Percentiles rank a stretch among this genome's conserved stretches.
These are phyloP conservation scores for Tringa solitaria DNA, from an alignment of 2,113 vertebrate species.

Conservation along the genomic window DNA sequence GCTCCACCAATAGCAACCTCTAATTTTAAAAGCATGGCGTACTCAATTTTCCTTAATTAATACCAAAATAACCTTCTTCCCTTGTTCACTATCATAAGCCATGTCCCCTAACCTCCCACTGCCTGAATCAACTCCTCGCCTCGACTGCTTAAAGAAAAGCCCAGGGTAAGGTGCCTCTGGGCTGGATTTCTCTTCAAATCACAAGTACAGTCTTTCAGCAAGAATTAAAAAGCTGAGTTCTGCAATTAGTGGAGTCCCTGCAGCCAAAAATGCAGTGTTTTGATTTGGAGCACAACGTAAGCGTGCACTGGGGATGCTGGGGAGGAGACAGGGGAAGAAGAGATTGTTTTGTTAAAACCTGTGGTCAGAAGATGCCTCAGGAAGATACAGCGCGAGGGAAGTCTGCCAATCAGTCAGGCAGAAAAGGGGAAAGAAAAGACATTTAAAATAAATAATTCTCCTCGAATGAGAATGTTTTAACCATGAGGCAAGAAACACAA, in stretches of 20 bases:
- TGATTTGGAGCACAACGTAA: rapidly evolving
- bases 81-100: background rate
- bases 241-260: background rate
- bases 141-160: background rate
- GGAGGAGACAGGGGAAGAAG: background rate
- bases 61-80: background rate
- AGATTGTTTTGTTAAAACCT: background rate
- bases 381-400: background rate
- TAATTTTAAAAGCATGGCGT: background rate
- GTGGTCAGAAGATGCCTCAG: background rate
- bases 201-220: background rate
- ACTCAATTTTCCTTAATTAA: background rate
- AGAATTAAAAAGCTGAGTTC: background rate
- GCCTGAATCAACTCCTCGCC: background rate
- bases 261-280: background rate
- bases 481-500: background rate
- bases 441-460: background rate
- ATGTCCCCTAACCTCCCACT: background rate
- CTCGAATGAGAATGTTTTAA: background rate
- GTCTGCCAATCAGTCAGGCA: background rate
- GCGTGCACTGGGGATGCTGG: background rate
- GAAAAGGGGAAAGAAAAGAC: background rate
- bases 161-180: background rate
- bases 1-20: background rate
- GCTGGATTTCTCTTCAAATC: background rate